phyloP scores from a whole-genome alignment of 1,140 invertebrate species.

The Tribolium madens region DNA sequence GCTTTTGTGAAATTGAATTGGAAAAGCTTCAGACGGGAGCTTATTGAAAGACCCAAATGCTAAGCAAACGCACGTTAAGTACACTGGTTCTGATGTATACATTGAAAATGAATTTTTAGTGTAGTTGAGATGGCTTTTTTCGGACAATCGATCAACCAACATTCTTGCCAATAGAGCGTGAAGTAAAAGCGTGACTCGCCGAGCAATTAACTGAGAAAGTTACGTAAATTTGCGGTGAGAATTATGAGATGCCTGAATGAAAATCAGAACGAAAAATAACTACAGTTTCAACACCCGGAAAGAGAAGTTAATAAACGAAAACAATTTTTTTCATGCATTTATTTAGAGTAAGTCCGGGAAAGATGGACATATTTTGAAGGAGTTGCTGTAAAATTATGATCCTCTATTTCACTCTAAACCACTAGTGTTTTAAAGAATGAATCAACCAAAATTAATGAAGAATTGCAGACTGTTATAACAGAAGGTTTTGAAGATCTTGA shows the following conservation, averaged over 20 bases:
- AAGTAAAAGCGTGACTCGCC: conserved; percentile 22
- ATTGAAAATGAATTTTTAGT: conserved; percentile 8
- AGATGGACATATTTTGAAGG: too few species aligned
- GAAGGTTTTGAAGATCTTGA: too few species aligned
- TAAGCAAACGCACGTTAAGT: conserved; percentile 24
- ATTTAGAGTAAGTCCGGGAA: too few species aligned
- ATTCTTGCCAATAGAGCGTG: conserved; percentile 13
- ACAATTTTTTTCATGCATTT: too few species aligned
- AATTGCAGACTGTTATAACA: too few species aligned
- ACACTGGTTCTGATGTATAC: conserved; percentile 14
- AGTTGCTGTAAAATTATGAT: too few species aligned
- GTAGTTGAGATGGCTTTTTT: not conserved
- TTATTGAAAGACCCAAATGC: conserved; percentile 32
- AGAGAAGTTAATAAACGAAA: too few species aligned
- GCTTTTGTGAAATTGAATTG: conserved; percentile 33
- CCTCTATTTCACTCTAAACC: too few species aligned
- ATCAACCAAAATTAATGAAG: too few species aligned
- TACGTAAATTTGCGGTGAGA: conserved; percentile 11
- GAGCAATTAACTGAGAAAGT: conserved; percentile 12
- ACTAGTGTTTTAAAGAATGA: too few species aligned
- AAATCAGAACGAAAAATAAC: not conserved
- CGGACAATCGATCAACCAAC: not conserved
- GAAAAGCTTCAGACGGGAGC: conserved; percentile 21
- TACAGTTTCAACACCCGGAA: not conserved
- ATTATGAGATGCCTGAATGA: not conserved